A percentile compares a stretch with the other conserved stretches of the same genome.
Evolutionary conservation across 64 coral and sea anemone genomes (phyloP).

Genomic region (Actinia equina): DNA sequence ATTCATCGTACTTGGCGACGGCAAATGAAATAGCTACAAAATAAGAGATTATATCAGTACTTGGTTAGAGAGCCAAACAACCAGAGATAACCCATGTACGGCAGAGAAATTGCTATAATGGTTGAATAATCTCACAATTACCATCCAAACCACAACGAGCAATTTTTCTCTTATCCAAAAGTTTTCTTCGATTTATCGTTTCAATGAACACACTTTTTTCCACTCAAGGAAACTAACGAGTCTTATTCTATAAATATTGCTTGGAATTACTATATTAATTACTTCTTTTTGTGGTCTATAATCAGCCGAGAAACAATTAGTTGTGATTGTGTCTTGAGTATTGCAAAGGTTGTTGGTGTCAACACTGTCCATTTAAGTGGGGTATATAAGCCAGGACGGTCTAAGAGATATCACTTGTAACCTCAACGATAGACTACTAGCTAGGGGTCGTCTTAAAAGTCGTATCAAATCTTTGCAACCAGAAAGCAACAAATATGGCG

Average conservation of each 20-base stretch:
- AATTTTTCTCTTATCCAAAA: background rate
- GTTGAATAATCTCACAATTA: background rate
- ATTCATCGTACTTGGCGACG: background rate
- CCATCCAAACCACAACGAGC: background rate
- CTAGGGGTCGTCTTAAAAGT: background rate
- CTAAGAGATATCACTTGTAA: background rate
- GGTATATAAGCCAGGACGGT: background rate
- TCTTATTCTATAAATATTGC: background rate
- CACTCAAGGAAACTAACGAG: background rate
- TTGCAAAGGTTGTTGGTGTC: background rate
- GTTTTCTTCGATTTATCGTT: background rate
- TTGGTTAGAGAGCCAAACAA: background rate
- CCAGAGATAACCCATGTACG: background rate
- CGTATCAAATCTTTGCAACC: background rate
- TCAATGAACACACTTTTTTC: background rate
- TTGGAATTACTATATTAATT: background rate
- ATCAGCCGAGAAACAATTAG: background rate
- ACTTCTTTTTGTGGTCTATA: slow-evolving; percentile 7
- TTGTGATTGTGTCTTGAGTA: background rate
- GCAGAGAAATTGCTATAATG: background rate
- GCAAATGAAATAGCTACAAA: background rate
- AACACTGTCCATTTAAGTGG: slow-evolving; percentile 1
- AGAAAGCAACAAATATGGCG: background rate
- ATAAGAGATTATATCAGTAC: background rate
- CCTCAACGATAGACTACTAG: background rate